These are phyloP conservation scores for Paralichthys olivaceus DNA, from an alignment of 2,113 vertebrate species.

Conservation along the genomic window DNA sequence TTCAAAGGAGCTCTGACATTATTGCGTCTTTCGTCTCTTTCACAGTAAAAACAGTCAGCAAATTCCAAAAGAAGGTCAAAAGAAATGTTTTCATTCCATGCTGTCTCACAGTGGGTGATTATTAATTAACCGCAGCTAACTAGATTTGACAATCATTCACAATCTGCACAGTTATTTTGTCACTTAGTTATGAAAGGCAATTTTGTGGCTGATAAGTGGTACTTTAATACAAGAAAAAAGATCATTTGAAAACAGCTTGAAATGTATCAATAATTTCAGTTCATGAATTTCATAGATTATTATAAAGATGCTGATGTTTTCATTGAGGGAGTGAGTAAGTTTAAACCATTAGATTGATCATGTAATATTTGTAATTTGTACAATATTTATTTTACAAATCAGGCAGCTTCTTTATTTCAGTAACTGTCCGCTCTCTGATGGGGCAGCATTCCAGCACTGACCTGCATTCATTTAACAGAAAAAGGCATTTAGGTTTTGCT, in stretches of 20 bases:
- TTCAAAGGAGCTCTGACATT: conserved; percentile 5
- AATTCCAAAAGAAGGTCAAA: conserved; percentile 4
- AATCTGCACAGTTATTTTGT: background rate
- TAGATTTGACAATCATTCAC: conserved; percentile 21
- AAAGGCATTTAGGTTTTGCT: too few species aligned
- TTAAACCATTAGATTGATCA: too few species aligned
- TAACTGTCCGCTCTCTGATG: conserved; percentile 1
- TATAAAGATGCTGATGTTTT: too few species aligned
- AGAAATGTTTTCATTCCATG: background rate
- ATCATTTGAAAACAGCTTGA: background rate
- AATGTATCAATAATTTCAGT: background rate
- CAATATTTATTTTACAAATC: too few species aligned
- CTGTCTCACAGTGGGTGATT: background rate
- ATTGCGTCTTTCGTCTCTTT: background rate
- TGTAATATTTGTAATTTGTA: too few species aligned
- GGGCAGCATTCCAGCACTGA: background rate
- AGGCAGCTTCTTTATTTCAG: background rate
- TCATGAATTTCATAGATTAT: background rate
- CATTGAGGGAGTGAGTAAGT: too few species aligned
- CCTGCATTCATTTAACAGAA: too few species aligned
- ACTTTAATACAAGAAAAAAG: background rate
- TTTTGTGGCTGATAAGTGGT: background rate
- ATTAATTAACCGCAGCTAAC: conserved; percentile 32
- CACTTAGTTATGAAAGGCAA: background rate
- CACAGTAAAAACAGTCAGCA: background rate